Conservation (phyloP, 1,140 invertebrate genomes). For the Drosophila serrata region DNA sequence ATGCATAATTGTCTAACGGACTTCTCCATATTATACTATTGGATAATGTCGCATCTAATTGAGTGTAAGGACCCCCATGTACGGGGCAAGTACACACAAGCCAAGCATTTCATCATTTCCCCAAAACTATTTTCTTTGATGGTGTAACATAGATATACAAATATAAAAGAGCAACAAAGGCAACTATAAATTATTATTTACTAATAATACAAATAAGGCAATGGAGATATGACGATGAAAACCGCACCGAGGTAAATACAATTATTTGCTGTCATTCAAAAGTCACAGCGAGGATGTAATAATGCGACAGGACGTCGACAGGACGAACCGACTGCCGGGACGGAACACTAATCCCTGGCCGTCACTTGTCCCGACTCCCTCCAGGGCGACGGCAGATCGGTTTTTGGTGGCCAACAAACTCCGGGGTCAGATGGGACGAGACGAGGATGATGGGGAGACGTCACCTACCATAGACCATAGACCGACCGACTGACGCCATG, state of each 20-base stretch:
- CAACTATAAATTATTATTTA: slow-evolving; percentile 25
- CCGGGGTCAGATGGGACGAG: slow-evolving; percentile 19
- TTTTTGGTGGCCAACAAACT: slow-evolving; percentile 10
- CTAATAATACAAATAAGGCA: background rate
- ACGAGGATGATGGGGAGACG: background rate
- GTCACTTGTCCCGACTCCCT: background rate
- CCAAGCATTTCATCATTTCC: slow-evolving; percentile 55
- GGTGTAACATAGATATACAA: slow-evolving; percentile 82
- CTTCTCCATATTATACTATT: slow-evolving; percentile 42
- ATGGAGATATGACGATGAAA: background rate
- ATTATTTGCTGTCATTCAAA: slow-evolving; percentile 1
- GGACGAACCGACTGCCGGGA: background rate
- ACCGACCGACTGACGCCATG: slow-evolving; percentile 47
- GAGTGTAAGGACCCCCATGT: slow-evolving; percentile 22
- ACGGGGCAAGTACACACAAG: slow-evolving; percentile 30
- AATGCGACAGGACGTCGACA: background rate
- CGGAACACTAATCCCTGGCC: slow-evolving; percentile 1
- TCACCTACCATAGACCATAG: slow-evolving; percentile 27
- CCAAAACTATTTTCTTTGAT: slow-evolving; percentile 70
- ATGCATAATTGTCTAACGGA: slow-evolving; percentile 54
- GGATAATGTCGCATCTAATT: slow-evolving; percentile 28
- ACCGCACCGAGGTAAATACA: slow-evolving; percentile 13
- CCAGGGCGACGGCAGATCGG: background rate
- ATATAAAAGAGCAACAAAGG: slow-evolving; percentile 39
- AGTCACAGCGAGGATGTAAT: slow-evolving; percentile 6